Evolutionary conservation across 2,797 vertebrate species (phyloP), one percentile per base, ranked within the genome.

Genomic region (Ceyx erithaca): DNA sequence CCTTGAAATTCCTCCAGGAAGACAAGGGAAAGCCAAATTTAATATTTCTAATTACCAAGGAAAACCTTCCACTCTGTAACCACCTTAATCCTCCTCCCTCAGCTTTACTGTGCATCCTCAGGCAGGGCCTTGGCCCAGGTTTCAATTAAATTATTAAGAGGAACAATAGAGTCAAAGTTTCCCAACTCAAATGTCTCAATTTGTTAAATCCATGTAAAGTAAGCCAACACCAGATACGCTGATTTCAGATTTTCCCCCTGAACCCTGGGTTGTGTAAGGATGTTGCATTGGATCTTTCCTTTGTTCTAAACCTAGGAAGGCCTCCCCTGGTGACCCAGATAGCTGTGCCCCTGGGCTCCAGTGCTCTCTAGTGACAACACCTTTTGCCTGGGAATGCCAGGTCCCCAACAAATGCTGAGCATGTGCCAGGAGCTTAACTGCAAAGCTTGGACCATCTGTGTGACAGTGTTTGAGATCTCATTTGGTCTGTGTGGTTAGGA

Each of bases 1-100:
- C 90, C 86, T 92, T 88, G 90, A 92, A 84, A 93, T 70, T 30
- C 15, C 66, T 91, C 85, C 93, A 93, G 80, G 70, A 86, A 90
- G 54, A 40, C 63, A 87, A 80, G 14, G 46, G 75, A 37, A 94
- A 94, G 94, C 80, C 80, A 90, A 95, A 80, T 51, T 61, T 69
- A 91, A 78, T 73, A 95, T 90, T 94, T 92, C 86, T 89, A 78
- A 87, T 85, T 85, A 84, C 35, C 30, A 88, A 63, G 69, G 49
- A 46, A 93, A 95, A 83, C 26, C 67, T 87, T 80, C 31, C 41
- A 45, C 40, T 85, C 66, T 11, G 41, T 71, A 93, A 85, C 40
- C 67, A 86, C 59, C 67, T 87, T 64, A 91, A 83, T 61, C 26
- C 85, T 92, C 77, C 70, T 85, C 57, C 59, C 55, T 23, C 45